Evolutionary conservation across 2,113 vertebrate species (phyloP).

Genomic region (Tragelaphus buxtoni): DNA sequence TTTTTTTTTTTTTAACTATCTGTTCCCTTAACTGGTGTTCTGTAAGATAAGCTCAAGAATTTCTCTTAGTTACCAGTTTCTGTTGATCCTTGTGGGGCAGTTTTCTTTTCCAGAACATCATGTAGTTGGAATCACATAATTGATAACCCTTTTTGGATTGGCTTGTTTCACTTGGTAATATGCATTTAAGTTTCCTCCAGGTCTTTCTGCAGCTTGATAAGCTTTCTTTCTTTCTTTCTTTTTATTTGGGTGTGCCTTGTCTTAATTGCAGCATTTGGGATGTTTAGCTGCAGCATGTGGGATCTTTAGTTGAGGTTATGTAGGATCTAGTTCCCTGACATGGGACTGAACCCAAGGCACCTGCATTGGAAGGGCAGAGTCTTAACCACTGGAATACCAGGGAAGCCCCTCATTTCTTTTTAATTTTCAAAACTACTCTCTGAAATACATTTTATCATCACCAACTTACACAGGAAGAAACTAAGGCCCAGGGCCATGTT

Average conservation of each 20-base stretch:
- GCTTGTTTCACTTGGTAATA: neutral
- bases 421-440: neutral
- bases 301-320: too few species aligned
- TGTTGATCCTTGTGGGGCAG: neutral
- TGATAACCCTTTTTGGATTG: neutral
- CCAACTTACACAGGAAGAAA: neutral
- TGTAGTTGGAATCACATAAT: neutral
- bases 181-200: neutral
- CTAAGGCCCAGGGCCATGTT: neutral
- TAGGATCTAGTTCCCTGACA: neutral
- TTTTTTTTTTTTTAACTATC: neutral
- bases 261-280: neutral
- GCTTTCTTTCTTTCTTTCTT: neutral
- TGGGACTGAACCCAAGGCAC: neutral
- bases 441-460: neutral
- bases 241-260: neutral
- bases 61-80: neutral
- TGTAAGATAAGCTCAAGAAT: neutral
- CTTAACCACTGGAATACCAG: neutral
- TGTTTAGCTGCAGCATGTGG: neutral
- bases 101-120: neutral
- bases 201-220: neutral
- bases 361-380: neutral
- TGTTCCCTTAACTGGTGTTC: neutral
- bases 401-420: neutral